phyloP scores from a whole-genome alignment of 2,113 vertebrate species.

The Engraulis encrasicolus region DNA sequence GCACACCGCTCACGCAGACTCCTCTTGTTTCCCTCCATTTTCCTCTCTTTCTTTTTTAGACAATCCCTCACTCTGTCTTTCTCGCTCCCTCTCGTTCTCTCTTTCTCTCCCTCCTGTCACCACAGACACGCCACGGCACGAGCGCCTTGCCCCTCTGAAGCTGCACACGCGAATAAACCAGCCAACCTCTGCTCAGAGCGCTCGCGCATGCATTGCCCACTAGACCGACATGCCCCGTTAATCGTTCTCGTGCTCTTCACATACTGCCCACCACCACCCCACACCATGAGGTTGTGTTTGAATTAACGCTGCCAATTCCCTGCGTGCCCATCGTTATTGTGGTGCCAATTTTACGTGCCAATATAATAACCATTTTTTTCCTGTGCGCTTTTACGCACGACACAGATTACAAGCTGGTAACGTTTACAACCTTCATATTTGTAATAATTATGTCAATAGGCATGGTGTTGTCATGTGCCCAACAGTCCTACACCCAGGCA shows the following conservation, averaged over 20 bases:
- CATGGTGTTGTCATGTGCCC: too few species aligned
- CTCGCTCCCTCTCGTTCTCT: too few species aligned
- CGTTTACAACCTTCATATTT: background rate
- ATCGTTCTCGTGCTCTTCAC: background rate
- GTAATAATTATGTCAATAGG: too few species aligned
- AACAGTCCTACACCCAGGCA: too few species aligned
- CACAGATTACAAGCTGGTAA: background rate
- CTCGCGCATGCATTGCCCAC: slow-evolving; percentile 18
- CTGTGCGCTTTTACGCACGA: background rate
- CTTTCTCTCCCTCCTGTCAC: too few species aligned
- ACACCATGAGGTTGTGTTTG: background rate
- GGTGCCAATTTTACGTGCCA: background rate
- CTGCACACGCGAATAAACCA: slow-evolving; percentile 11
- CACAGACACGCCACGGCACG: slow-evolving; percentile 62
- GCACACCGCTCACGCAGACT: slow-evolving; percentile 80
- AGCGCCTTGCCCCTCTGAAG: slow-evolving; percentile 33
- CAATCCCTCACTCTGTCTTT: slow-evolving; percentile 56
- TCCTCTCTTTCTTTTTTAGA: slow-evolving; percentile 41
- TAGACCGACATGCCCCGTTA: slow-evolving; percentile 6
- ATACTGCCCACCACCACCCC: background rate
- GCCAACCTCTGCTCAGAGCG: slow-evolving; percentile 16
- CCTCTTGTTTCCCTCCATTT: slow-evolving; percentile 74
- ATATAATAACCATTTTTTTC: too few species aligned
- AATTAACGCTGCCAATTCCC: background rate
- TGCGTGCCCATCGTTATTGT: background rate